Conservation (phyloP, 2,888 invertebrate genomes). For the Esperia sulphurella region DNA sequence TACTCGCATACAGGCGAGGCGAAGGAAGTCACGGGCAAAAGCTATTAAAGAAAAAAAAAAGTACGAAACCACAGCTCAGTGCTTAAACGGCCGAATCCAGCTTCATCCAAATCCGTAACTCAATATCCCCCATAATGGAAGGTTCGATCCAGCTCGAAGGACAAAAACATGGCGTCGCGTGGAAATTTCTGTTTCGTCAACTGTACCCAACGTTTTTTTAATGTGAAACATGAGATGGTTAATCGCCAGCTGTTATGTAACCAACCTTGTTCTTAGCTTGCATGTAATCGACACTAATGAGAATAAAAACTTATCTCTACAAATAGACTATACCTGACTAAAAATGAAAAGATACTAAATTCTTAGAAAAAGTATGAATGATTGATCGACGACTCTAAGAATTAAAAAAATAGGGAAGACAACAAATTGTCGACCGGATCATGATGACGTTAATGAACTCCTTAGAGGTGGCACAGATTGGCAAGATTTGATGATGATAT, state of each 20-base stretch:
- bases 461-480: too few species aligned
- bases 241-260: conserved; percentile 50
- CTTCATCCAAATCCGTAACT: conserved; percentile 27
- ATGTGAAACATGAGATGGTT: conserved; percentile 45
- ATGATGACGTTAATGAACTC: too few species aligned
- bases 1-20: too few species aligned
- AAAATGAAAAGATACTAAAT: neutral
- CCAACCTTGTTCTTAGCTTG: conserved; percentile 27
- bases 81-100: neutral
- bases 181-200: conserved; percentile 38
- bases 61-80: neutral
- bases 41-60: conserved; percentile 25
- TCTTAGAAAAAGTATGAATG: too few species aligned
- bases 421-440: too few species aligned
- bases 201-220: conserved; percentile 35
- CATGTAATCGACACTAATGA: conserved; percentile 20
- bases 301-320: neutral
- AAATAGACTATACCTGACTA: neutral
- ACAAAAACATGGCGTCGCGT: conserved; percentile 32
- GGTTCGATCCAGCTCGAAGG: conserved; percentile 38
- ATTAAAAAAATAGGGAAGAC: too few species aligned
- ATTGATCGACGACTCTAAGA: too few species aligned
- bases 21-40: conserved; percentile 6
- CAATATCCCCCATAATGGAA: conserved; percentile 39
- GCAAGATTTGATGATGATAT: too few species aligned